These are phyloP conservation scores for Eupithecia tripunctaria DNA, from an alignment of 2,888 invertebrate species.

Conservation along the genomic window DNA sequence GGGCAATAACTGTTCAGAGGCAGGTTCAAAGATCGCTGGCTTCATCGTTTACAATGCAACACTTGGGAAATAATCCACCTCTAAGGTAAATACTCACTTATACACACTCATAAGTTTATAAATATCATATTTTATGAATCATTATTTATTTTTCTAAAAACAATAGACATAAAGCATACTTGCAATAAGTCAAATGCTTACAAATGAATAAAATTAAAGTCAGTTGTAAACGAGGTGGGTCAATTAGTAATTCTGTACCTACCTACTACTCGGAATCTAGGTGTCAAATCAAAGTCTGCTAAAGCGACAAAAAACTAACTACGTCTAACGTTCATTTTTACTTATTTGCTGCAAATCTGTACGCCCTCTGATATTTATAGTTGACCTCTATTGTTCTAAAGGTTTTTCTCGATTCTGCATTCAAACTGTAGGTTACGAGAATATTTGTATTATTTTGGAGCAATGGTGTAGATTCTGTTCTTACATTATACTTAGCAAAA, in stretches of 20 bases:
- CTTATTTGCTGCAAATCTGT: background rate
- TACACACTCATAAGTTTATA: no score
- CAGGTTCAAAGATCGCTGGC: slow-evolving; percentile 77
- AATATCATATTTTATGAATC: background rate
- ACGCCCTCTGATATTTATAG: slow-evolving; percentile 6
- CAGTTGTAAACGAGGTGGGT: background rate
- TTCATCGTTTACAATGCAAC: slow-evolving; percentile 78
- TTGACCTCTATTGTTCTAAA: slow-evolving; percentile 10
- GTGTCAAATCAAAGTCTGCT: slow-evolving; percentile 9
- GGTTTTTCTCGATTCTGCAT: background rate
- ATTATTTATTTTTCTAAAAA: no score
- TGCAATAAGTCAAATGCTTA: background rate
- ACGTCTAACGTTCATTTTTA: background rate
- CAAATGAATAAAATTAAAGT: background rate
- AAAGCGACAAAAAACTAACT: background rate
- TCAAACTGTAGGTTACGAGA: background rate
- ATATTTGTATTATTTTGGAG: background rate
- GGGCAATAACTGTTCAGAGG: slow-evolving; percentile 67
- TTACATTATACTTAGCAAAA: background rate
- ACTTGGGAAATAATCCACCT: slow-evolving; percentile 71
- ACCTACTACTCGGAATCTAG: background rate
- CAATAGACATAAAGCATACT: background rate
- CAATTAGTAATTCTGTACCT: background rate
- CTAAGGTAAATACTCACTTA: slow-evolving; percentile 73
- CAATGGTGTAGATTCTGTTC: background rate